phyloP scores from a whole-genome alignment of 2,888 invertebrate genomes.

The Nomada lathburiana region DNA sequence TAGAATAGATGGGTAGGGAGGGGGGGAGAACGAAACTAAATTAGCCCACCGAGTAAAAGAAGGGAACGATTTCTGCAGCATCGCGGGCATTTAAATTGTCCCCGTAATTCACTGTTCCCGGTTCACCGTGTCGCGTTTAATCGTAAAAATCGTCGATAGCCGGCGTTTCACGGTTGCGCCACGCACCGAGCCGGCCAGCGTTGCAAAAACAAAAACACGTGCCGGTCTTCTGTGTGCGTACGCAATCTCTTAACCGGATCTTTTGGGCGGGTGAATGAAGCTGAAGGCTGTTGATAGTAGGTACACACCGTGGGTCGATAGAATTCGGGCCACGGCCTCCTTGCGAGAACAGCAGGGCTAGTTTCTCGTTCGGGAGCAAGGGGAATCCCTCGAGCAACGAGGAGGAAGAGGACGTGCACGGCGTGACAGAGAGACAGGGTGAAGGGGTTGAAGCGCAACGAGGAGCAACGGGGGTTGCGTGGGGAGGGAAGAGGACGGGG shows the following conservation, averaged over 20 bases:
- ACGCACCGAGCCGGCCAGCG: slow-evolving; percentile 29
- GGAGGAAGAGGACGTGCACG: not conserved
- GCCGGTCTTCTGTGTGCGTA: slow-evolving; percentile 61
- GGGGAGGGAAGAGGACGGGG: slow-evolving; percentile 10
- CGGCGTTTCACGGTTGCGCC: not conserved
- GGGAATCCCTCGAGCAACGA: slow-evolving; percentile 13
- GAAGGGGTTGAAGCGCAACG: not conserved
- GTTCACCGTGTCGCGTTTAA: not conserved
- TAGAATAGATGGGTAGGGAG: no score
- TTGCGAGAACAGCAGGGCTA: slow-evolving; percentile 59
- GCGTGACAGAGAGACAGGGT: not conserved
- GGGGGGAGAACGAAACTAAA: no score
- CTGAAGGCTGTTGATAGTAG: slow-evolving; percentile 72
- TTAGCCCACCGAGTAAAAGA: no score
- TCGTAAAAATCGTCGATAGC: slow-evolving; percentile 10
- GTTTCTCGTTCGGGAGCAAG: slow-evolving; percentile 34
- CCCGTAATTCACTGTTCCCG: no score
- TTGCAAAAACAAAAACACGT: slow-evolving; percentile 65
- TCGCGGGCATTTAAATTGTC: no score
- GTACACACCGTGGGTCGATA: slow-evolving; percentile 71
- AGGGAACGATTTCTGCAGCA: no score
- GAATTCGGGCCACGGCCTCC: slow-evolving; percentile 75
- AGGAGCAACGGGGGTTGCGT: not conserved
- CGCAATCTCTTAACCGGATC: slow-evolving; percentile 71
- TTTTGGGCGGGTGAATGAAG: slow-evolving; percentile 72